Base-by-base conservation (phyloP, 2,113 vertebrate species). In the Nothoprocta pentlandii region DNA sequence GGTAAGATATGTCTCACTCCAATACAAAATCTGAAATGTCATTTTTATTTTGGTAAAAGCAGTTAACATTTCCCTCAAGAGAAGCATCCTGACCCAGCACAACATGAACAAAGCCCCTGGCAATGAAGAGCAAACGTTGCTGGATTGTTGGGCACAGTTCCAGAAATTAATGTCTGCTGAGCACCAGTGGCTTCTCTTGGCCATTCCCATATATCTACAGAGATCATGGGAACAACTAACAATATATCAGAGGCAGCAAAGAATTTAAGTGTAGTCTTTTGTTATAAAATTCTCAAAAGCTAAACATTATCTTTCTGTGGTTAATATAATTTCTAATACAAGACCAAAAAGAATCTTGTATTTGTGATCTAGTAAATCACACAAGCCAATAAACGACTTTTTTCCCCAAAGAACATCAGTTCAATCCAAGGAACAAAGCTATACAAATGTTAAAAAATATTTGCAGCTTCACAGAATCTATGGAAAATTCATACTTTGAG, bases 71-170 rank as follows among this genome's bases (percentile, higher is more conserved):
- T 10, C n/a, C 59, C 30, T 93, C 75, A 8, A 61, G 15, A 91
- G 63, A 21, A 42, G 11, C 8, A 44, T n/a, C 17, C 13, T 68
- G 67, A 46, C 63, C 17, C 30, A 90, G 3, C 2, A 71, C 3
- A 8, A 20, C 8, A 30, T 12, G 20, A 79, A 46, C 26, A 46
- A 71, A 71, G 39, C 19, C 58, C 23, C 10, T 42, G 8, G 11
- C 30, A 54, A n/a, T 1, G 21, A 9, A 47, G 36, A 30, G 0
- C 0, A 2, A 7, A 8, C 8, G 71, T 46, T 66, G 21, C 22
- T 10, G 74, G 36, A 49, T 11, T 19, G 32, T 4, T 41, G 3
- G 34, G 17, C 42, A 82, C 64, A 21, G 17, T 25, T 34, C 54
- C 30, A 17, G 30, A 58, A 30, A 30, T 32, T 58, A 32, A 58